Percentiles rank a stretch among this genome's conserved stretches.
Evolutionary conservation across 2,113 vertebrate species (phyloP).

Genomic region (Hippocampus zosterae): DNA sequence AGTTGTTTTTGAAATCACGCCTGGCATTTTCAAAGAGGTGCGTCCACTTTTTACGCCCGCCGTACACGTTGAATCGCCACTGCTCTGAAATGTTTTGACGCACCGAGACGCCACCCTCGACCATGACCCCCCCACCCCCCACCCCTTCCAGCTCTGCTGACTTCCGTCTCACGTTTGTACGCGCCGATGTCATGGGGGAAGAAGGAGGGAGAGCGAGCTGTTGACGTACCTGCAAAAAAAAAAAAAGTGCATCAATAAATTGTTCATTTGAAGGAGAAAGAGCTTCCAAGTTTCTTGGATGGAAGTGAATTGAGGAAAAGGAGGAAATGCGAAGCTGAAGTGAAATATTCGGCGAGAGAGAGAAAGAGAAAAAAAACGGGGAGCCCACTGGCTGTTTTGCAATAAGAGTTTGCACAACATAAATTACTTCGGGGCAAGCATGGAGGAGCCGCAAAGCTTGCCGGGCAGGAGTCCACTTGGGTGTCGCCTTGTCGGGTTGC

Average conservation of each 20-base stretch:
- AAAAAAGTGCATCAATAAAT: conserved; percentile 90
- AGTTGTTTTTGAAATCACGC: too few species aligned
- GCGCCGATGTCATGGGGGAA: conserved; percentile 94
- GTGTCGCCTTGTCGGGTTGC: conserved; percentile 39
- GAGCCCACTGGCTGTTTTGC: conserved; percentile 57
- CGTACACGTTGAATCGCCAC: conserved; percentile 30
- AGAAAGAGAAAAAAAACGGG: conserved; percentile 20
- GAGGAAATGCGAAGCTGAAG: conserved; percentile 72
- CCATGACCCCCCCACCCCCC: conserved; percentile 62
- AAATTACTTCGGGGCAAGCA: conserved; percentile 22
- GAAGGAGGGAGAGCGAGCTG: conserved; percentile 87
- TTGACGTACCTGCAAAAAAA: conserved; percentile 77
- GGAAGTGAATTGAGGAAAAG: conserved; percentile 92
- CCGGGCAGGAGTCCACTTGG: conserved; percentile 43
- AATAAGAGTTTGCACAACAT: conserved; percentile 40
- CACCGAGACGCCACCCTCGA: conserved; percentile 56
- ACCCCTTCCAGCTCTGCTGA: conserved; percentile 77
- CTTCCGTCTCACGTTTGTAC: conserved; percentile 96
- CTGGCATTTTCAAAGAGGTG: not conserved
- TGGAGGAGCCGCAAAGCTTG: conserved; percentile 18
- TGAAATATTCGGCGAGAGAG: conserved; percentile 49
- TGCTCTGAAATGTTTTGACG: conserved; percentile 50
- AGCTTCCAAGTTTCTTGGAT: conserved; percentile 86
- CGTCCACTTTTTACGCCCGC: conserved; percentile 7
- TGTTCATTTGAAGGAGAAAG: conserved; percentile 95